These are phyloP conservation scores for Melitaea athalia DNA, from an alignment of 2,888 invertebrate species.

Conservation along the genomic window DNA sequence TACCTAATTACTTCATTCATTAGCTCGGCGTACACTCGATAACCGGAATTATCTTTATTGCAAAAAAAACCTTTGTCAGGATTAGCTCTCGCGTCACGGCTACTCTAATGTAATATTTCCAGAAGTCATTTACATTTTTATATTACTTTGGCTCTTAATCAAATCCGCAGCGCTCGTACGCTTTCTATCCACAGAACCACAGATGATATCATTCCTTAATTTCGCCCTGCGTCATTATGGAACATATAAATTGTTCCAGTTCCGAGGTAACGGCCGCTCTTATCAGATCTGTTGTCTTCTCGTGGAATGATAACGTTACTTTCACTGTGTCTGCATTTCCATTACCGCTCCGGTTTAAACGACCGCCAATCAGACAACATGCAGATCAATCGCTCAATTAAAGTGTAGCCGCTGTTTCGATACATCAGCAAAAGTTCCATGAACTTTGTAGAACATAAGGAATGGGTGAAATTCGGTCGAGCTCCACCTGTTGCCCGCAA, in stretches of 20 bases:
- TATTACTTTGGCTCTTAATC: background rate
- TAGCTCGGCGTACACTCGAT: background rate
- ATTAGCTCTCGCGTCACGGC: background rate
- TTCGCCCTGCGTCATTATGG: background rate
- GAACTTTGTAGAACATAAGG: background rate
- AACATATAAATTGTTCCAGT: conserved; percentile 11
- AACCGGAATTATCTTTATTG: background rate
- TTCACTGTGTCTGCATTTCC: conserved; percentile 10
- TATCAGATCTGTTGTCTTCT: conserved; percentile 11
- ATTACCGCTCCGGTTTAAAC: background rate
- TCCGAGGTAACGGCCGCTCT: conserved; percentile 8
- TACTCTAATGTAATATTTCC: background rate
- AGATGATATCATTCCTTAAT: conserved; percentile 14
- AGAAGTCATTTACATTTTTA: background rate
- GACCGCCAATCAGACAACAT: background rate
- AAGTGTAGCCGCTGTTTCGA: background rate
- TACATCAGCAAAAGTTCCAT: background rate
- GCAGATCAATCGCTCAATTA: background rate
- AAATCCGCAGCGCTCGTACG: too few relatives aligned
- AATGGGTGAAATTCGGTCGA: background rate
- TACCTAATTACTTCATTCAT: conserved; percentile 1
- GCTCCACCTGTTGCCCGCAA: conserved; percentile 8
- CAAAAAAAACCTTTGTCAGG: background rate
- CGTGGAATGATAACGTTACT: conserved; percentile 5
- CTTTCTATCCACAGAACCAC: background rate